Base-by-base conservation (phyloP, 2,888 invertebrate species). In the Pristionchus fissidentatus region DNA sequence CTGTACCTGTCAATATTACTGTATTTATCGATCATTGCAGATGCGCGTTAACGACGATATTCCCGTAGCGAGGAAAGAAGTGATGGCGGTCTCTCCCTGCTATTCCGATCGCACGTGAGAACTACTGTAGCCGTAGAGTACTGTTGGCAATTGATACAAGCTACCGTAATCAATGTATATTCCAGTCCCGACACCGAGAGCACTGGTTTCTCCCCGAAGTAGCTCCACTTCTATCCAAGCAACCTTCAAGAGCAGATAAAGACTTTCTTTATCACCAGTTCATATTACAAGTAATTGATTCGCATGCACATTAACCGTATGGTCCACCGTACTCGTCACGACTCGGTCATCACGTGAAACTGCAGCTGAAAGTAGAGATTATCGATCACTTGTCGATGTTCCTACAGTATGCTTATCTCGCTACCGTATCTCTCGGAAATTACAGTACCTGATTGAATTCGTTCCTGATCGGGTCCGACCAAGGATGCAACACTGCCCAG, bases 41-140 rank as follows among this genome's bases (percentile, higher is more conserved):
- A 66, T 66, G 66, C 66, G 66, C 66, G n/a, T 66, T 41, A 66
- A 66, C 66, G 66, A 66, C 38, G 66, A 66, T n/a, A 66, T 66
- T 38, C 66, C 66, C 35, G 41, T 41, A 41, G 38, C 38, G 22
- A 38, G 41, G 66, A 66, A 66, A n/a, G 66, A 66, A n/a, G 29
- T 32, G 22, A 66, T 66, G 19, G 66, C 66, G 5, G n/a, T 38
- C 19, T 66, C 66, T 35, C 66, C 66, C 19, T 8, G 15, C 66
- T n/a, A n/a, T n/a, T 29, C 66, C 66, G 66, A 66, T 66, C 66
- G 66, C 66, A 66, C 66, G 66, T 66, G 29, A 5, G 57, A n/a
- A 1, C 57, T 29, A 15, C n/a, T n/a, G n/a, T n/a, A n/a, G n/a
- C n/a, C n/a, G n/a, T n/a, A n/a, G n/a, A n/a, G n/a, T n/a, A n/a